Base-by-base conservation (phyloP, 2,113 vertebrate species). In the Alectura lathami region DNA sequence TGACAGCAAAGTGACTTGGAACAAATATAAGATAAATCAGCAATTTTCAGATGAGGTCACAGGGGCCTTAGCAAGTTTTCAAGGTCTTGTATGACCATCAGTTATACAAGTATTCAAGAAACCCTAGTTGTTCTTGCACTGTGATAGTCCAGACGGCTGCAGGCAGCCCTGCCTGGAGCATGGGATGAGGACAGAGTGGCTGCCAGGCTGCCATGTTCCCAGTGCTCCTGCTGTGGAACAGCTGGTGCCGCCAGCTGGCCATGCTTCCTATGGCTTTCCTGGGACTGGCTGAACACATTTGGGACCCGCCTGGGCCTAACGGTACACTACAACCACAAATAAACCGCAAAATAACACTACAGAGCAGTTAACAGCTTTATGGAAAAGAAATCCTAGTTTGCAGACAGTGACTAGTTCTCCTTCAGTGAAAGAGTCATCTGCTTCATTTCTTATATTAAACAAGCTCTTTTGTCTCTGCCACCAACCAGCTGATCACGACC, bases 401-500 rank as follows among this genome's bases (percentile, higher is more conserved):
- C 42, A 91, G 27, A 77, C 8, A 77, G 27, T 56, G 36, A 20
- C 23, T 56, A 59, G 32, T 38, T 81, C 30, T 68, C 40, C 59
- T 53, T 72, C 27, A 40, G 56, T 60, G 59, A 84, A 93, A 81
- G 34, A 81, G n/a, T 63, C 24, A 47, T 27, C 34, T 82, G 30
- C 51, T 81, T 90, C 21, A 64, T 79, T 87, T 43, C 36, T 91
- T 75, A 56, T 62, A 94, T 73, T 95, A 94, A 96, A 86, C 45
- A 57, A 93, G 27, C 75, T 76, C 53, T 97, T 93, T 94, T 94
- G n/a, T 95, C 76, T 97, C 93, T 87, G 23, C 83, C 64, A 77
- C 51, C 86, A 95, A 95, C 45, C 96, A 99, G 99, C 97, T 99
- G 88, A 99, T 99, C 94, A 99, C 99, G 1, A 95, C 99, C 50